phyloP scores from a whole-genome alignment of 2,888 invertebrate genomes.

The Macrosoma leucophasiata region DNA sequence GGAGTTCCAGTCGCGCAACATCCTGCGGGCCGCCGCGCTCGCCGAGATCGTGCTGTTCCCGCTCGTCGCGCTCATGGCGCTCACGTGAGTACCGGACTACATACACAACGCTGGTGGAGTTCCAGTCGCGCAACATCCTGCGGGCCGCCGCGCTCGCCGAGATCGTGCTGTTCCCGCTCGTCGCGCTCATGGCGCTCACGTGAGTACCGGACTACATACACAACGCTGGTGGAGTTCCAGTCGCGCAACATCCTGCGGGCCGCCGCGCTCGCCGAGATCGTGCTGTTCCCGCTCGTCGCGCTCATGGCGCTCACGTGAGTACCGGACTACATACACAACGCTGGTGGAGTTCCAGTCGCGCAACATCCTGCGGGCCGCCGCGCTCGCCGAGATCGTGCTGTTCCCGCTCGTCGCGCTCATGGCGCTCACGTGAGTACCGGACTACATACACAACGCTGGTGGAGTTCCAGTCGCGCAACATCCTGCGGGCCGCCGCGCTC shows the following conservation, averaged over 20 bases:
- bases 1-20: slow-evolving; percentile 92
- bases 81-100: slow-evolving; percentile 82
- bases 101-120: neutral
- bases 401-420: slow-evolving; percentile 89
- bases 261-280: slow-evolving; percentile 95
- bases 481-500: slow-evolving; percentile 92
- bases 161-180: slow-evolving; percentile 92
- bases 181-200: slow-evolving; percentile 88
- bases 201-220: slow-evolving; percentile 72
- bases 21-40: slow-evolving; percentile 92
- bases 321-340: slow-evolving; percentile 36
- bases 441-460: slow-evolving; percentile 75
- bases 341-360: slow-evolving; percentile 93
- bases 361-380: slow-evolving; percentile 92
- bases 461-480: slow-evolving; percentile 92
- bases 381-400: slow-evolving; percentile 94
- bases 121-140: neutral
- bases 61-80: slow-evolving; percentile 84
- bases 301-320: slow-evolving; percentile 91
- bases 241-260: slow-evolving; percentile 92
- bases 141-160: slow-evolving; percentile 87
- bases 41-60: slow-evolving; percentile 96
- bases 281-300: slow-evolving; percentile 89
- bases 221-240: slow-evolving; percentile 90
- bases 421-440: slow-evolving; percentile 86